Evolutionary conservation across 2,888 invertebrate genomes (phyloP).

Genomic region (Anticlea derivata): DNA sequence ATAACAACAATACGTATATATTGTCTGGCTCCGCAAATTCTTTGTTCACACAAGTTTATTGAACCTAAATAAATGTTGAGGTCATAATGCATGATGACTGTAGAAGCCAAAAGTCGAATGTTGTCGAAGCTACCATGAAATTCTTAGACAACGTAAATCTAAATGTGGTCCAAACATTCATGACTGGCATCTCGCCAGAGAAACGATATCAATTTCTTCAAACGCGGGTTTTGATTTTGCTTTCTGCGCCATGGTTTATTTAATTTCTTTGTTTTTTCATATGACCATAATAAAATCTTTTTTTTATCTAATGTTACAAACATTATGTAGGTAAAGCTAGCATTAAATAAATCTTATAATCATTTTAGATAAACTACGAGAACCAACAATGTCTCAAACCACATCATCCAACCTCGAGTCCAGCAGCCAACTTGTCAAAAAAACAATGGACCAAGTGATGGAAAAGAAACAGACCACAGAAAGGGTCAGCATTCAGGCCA

Average conservation of each 20-base stretch:
- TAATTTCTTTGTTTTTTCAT: conserved; percentile 43
- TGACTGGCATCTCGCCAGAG: conserved; percentile 65
- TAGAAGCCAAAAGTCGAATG: conserved; percentile 21
- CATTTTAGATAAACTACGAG: conserved; percentile 48
- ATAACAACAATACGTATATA: conserved; percentile 9
- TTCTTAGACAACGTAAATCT: conserved; percentile 66
- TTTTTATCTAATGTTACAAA: conserved; percentile 17
- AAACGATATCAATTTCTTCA: conserved; percentile 68
- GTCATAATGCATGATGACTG: not conserved
- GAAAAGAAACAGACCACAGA: conserved; percentile 71
- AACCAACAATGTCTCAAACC: conserved; percentile 67
- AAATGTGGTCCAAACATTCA: conserved; percentile 67
- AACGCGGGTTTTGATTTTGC: conserved; percentile 55
- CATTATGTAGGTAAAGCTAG: too few species aligned
- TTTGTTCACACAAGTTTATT: conserved; percentile 4
- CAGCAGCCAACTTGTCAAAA: conserved; percentile 76
- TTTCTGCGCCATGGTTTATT: conserved; percentile 54
- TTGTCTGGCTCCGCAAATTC: not conserved
- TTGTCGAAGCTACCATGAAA: conserved; percentile 46
- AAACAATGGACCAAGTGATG: conserved; percentile 75
- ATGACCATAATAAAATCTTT: conserved; percentile 27
- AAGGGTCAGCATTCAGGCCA: conserved; percentile 72
- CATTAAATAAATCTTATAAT: conserved; percentile 26
- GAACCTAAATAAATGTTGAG: conserved; percentile 3
- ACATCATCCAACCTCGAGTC: conserved; percentile 61